A percentile compares a stretch with the other conserved stretches of the same genome.
Conservation (phyloP, 2,888 invertebrate genomes). For the Euplexia lucipara region DNA sequence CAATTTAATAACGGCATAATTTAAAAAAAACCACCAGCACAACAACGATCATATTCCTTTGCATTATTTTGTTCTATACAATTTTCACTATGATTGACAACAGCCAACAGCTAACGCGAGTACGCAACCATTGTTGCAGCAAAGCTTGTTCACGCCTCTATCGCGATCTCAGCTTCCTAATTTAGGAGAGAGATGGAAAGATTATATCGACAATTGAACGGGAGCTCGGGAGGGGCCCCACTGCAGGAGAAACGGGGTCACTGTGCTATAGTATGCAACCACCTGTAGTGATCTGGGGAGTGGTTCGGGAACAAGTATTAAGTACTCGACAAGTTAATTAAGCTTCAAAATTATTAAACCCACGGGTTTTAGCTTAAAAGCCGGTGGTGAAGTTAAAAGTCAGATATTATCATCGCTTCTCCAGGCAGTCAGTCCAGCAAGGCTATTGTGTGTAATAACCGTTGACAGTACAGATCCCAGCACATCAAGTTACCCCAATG, state of each 20-base stretch:
- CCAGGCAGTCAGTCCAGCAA: too few relatives aligned
- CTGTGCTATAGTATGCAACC: slow-evolving; percentile 76
- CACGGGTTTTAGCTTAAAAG: background rate
- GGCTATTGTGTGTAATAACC: too few relatives aligned
- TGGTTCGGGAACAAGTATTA: slow-evolving; percentile 37
- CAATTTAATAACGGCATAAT: background rate
- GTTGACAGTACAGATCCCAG: too few relatives aligned
- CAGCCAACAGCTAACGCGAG: too few relatives aligned
- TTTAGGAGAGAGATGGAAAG: slow-evolving; percentile 80
- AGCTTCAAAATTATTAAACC: background rate
- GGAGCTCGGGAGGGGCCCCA: slow-evolving; percentile 76
- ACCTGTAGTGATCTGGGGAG: slow-evolving; percentile 70
- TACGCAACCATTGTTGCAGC: slow-evolving; percentile 62
- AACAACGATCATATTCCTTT: slow-evolving; percentile 1
- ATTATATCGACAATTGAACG: slow-evolving; percentile 77
- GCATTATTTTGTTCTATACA: slow-evolving; percentile 28
- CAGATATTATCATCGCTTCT: too few relatives aligned
- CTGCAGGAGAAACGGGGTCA: slow-evolving; percentile 79
- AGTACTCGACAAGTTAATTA: slow-evolving; percentile 9
- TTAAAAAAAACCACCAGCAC: background rate
- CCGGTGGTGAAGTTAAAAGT: background rate
- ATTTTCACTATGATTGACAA: slow-evolving; percentile 48
- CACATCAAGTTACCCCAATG: too few relatives aligned
- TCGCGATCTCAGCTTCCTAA: slow-evolving; percentile 81
- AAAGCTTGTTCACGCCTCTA: slow-evolving; percentile 67